Conservation (phyloP, 2,113 vertebrate genomes). For the Protobothrops mucrosquamatus region DNA sequence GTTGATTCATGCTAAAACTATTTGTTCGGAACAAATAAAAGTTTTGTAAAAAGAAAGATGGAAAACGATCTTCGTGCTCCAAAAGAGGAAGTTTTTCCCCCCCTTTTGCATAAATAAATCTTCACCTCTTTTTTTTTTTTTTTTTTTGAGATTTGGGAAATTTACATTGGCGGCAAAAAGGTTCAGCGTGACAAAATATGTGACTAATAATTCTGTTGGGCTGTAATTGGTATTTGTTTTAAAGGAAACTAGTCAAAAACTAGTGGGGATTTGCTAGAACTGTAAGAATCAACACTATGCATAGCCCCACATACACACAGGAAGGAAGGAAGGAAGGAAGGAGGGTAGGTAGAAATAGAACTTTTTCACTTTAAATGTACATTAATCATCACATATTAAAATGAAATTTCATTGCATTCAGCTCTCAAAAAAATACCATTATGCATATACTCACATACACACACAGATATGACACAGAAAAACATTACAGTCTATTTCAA, state of each 20-base stretch:
- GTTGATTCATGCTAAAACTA: neutral
- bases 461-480: too few relatives aligned
- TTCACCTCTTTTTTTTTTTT: neutral
- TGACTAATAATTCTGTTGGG: neutral
- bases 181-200: neutral
- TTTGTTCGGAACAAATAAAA: neutral
- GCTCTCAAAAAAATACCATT: too few relatives aligned
- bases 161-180: neutral
- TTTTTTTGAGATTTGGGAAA: neutral
- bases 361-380: too few relatives aligned
- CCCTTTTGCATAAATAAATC: neutral
- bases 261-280: neutral
- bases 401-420: too few relatives aligned
- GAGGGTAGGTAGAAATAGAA: too few relatives aligned
- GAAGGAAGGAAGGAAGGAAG: too few relatives aligned
- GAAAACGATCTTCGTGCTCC: neutral
- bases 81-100: neutral
- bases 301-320: too few relatives aligned
- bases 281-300: neutral
- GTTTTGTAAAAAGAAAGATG: neutral
- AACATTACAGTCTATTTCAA: too few relatives aligned
- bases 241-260: neutral
- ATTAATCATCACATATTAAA: too few relatives aligned
- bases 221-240: neutral
- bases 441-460: too few relatives aligned